These are phyloP conservation scores for Busseola fusca DNA, from an alignment of 2,888 invertebrate genomes.

Conservation along the genomic window DNA sequence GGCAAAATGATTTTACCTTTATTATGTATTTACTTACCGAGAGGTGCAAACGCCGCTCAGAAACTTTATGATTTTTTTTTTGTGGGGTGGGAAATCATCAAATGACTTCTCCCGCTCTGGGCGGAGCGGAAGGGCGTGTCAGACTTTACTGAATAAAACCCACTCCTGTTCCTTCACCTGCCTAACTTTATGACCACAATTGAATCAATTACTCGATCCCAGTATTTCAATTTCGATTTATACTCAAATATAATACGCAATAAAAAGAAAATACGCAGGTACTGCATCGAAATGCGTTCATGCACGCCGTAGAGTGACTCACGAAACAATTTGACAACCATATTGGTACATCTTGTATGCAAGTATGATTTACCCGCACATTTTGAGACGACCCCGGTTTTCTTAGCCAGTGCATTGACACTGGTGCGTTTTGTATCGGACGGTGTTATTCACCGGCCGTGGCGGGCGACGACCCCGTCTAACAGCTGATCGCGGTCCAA, in stretches of 20 bases:
- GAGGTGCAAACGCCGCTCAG: conserved; percentile 28
- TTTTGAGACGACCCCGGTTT: conserved; percentile 62
- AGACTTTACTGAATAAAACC: too few species aligned
- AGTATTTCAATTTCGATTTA: conserved; percentile 11
- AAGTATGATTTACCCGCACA: conserved; percentile 61
- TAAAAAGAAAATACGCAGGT: conserved; percentile 29
- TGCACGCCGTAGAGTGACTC: conserved; percentile 54
- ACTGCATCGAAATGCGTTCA: conserved; percentile 40
- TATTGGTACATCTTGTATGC: conserved; percentile 56
- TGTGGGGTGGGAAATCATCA: too few species aligned
- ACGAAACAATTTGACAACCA: conserved; percentile 55
- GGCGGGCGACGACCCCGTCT: conserved; percentile 71
- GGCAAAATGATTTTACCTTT: conserved; percentile 11
- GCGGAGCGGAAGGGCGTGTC: too few species aligned
- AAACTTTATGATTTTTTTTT: too few species aligned
- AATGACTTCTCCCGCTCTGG: too few species aligned
- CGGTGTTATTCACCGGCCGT: conserved; percentile 71
- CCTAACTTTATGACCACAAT: conserved; percentile 30
- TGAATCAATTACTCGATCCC: conserved; percentile 32
- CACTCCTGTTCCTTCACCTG: too few species aligned
- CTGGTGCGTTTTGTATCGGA: conserved; percentile 66
- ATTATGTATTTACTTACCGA: background rate
- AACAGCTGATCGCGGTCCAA: conserved; percentile 73
- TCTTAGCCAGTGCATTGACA: conserved; percentile 70
- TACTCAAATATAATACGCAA: conserved; percentile 22